phyloP scores from a whole-genome alignment of 2,797 vertebrate genomes.

The Enteromius anoplus region DNA sequence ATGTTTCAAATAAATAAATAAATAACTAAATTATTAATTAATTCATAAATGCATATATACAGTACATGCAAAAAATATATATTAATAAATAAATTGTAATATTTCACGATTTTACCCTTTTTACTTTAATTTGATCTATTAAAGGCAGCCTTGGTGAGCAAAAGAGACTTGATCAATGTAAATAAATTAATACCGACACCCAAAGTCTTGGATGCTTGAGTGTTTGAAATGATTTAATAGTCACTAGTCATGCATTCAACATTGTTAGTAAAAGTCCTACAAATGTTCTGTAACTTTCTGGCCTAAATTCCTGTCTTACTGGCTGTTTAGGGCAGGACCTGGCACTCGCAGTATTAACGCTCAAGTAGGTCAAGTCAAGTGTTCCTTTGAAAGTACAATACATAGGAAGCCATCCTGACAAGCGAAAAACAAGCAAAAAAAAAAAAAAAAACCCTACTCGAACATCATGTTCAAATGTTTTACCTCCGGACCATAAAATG shows the following conservation, averaged over 20 bases:
- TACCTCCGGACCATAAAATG: not conserved
- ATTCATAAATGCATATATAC: no score
- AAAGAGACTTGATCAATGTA: not conserved
- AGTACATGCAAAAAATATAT: no score
- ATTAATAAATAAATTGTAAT: no score
- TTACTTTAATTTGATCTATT: not conserved
- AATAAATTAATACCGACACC: not conserved
- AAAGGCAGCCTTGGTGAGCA: not conserved
- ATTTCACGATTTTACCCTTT: not conserved
- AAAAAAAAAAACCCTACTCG: not conserved
- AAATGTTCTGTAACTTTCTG: not conserved
- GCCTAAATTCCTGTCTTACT: constrained; percentile 11
- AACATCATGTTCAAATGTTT: not conserved
- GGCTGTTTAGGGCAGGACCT: not conserved
- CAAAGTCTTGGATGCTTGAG: not conserved
- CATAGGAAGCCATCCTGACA: not conserved
- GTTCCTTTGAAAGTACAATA: constrained; percentile 19
- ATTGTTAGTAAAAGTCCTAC: not conserved
- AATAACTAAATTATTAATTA: no score
- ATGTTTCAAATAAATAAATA: no score
- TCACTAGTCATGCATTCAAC: not conserved
- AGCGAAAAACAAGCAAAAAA: not conserved
- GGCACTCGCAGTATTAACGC: not conserved
- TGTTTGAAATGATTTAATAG: not conserved
- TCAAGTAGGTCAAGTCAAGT: constrained; percentile 23